Conservation (phyloP, 1,140 invertebrate species). For the Pemphigus obesinymphae region DNA sequence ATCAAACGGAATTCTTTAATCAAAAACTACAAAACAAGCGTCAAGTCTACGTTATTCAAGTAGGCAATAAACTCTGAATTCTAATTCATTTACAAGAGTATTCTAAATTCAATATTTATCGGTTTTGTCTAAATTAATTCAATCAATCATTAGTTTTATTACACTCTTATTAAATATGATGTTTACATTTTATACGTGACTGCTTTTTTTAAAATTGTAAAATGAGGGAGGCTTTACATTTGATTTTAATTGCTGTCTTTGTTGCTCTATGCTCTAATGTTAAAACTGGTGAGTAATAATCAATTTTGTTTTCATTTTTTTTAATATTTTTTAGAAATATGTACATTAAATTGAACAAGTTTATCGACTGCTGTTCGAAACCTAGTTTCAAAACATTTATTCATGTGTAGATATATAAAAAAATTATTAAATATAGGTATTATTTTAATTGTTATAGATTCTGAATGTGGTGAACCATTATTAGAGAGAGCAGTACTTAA, state of each 20-base stretch:
- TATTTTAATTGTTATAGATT: not conserved
- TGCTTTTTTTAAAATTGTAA: not conserved
- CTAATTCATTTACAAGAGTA: not conserved
- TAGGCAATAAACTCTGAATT: no score
- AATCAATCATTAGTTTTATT: no score
- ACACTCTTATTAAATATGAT: not conserved
- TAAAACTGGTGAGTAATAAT: constrained; percentile 28
- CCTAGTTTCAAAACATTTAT: no score
- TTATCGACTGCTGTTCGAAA: no score
- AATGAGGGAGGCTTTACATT: not conserved
- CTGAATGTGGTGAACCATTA: constrained; percentile 73
- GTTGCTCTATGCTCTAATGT: not conserved
- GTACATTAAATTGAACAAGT: no score
- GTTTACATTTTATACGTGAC: not conserved
- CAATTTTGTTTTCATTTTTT: not conserved
- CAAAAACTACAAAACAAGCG: not conserved
- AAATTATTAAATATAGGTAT: not conserved
- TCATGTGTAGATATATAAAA: not conserved
- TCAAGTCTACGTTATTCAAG: no score
- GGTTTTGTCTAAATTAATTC: no score
- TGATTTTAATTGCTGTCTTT: not conserved
- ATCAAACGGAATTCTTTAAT: constrained; percentile 33
- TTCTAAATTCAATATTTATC: not conserved
- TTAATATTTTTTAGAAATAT: no score
- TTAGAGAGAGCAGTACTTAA: constrained; percentile 65